Conservation (phyloP, 2,113 vertebrate genomes). For the Pithys albifrons region DNA sequence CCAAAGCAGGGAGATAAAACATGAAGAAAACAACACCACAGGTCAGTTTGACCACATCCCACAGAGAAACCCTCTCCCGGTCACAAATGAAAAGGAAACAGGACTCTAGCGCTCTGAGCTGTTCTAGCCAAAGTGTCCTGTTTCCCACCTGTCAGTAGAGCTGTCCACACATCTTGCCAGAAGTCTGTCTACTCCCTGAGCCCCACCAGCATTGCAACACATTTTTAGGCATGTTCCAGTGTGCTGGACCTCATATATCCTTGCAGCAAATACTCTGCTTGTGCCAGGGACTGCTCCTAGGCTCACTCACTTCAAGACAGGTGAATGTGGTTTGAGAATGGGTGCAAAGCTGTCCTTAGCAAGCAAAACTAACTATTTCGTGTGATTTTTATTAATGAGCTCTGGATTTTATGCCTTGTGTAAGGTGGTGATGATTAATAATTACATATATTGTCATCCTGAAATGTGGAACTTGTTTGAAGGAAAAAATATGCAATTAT, state of each 20-base stretch:
- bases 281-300: background rate
- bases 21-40: background rate
- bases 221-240: background rate
- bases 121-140: background rate
- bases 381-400: background rate
- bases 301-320: background rate
- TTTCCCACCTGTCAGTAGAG: background rate
- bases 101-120: rapidly evolving
- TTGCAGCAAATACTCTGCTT: background rate
- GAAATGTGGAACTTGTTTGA: background rate
- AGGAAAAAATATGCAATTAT: background rate
- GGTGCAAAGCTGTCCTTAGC: background rate
- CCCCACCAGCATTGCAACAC: background rate
- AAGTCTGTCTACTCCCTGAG: background rate
- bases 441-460: background rate
- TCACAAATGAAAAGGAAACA: background rate
- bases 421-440: background rate
- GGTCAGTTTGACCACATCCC: background rate
- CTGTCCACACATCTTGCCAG: background rate
- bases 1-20: background rate
- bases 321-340: background rate
- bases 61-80: background rate
- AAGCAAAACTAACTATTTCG: background rate
- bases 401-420: background rate
- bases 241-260: background rate